phyloP scores from a whole-genome alignment of 2,797 vertebrate genomes.

The Columba guinea region DNA sequence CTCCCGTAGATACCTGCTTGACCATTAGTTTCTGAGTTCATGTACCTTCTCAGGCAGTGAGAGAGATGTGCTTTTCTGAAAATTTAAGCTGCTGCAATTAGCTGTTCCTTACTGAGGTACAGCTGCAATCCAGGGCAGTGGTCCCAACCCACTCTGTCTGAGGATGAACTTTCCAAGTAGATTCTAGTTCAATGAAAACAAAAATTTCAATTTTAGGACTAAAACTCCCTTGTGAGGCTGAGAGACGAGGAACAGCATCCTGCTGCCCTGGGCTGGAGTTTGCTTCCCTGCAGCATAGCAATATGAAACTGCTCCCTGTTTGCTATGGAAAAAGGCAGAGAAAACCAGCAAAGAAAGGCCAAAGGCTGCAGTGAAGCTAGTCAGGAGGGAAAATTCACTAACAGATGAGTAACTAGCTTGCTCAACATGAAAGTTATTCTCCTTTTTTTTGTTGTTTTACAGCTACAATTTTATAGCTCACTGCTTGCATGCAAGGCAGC shows the following conservation, averaged over 20 bases:
- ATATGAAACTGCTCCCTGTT: no score
- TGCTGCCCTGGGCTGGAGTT: neutral
- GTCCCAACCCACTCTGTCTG: neutral
- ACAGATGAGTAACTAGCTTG: neutral
- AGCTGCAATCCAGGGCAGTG: neutral
- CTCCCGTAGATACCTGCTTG: neutral
- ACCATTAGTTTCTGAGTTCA: neutral
- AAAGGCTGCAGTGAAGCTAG: neutral
- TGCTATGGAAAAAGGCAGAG: neutral
- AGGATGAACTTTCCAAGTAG: neutral
- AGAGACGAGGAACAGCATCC: neutral
- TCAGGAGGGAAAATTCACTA: neutral
- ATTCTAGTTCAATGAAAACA: neutral
- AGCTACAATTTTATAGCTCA: neutral
- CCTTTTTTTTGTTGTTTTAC: neutral
- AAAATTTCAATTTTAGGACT: neutral
- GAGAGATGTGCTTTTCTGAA: neutral
- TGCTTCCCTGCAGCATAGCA: neutral
- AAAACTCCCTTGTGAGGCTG: neutral
- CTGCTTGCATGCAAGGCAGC: neutral
- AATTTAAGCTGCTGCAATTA: neutral
- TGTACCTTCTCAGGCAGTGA: neutral
- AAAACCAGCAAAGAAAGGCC: neutral
- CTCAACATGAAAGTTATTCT: neutral
- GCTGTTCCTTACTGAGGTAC: neutral